Conservation (phyloP, 2,888 invertebrate species). For the Mallateleia sp. region DNA sequence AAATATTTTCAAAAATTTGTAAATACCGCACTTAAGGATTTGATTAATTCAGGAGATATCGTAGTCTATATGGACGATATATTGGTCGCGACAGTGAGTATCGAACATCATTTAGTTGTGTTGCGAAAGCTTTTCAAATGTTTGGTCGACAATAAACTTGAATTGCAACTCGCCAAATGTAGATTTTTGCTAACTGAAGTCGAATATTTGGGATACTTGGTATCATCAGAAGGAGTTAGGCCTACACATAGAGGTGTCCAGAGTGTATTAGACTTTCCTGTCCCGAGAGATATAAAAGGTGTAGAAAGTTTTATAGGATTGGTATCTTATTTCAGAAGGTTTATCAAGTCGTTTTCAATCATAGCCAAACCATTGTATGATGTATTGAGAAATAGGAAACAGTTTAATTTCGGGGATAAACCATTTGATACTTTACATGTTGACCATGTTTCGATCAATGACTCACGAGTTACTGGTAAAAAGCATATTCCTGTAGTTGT, state of each 20-base stretch:
- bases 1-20: slow-evolving; percentile 20
- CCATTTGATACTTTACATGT: too few species aligned
- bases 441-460: slow-evolving; percentile 28
- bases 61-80: slow-evolving; percentile 25
- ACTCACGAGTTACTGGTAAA: slow-evolving; percentile 71
- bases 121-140: slow-evolving; percentile 21
- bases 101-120: slow-evolving; percentile 29
- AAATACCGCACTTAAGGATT: not conserved
- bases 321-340: slow-evolving; percentile 63
- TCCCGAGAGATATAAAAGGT: slow-evolving; percentile 73
- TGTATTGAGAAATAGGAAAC: slow-evolving; percentile 5
- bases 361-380: slow-evolving; percentile 30
- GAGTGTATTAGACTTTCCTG: slow-evolving; percentile 82
- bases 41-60: slow-evolving; percentile 12
- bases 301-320: slow-evolving; percentile 44
- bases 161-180: slow-evolving; percentile 84
- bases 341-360: slow-evolving; percentile 14
- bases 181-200: slow-evolving; percentile 80
- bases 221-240: slow-evolving; percentile 80
- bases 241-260: slow-evolving; percentile 82
- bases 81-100: slow-evolving; percentile 6
- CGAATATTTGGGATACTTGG: slow-evolving; percentile 84
- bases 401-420: slow-evolving; percentile 22
- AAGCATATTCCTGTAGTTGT: slow-evolving; percentile 55
- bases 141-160: slow-evolving; percentile 45